Conservation (phyloP, 2,888 invertebrate species). For the Sepioteuthis lessoniana region DNA sequence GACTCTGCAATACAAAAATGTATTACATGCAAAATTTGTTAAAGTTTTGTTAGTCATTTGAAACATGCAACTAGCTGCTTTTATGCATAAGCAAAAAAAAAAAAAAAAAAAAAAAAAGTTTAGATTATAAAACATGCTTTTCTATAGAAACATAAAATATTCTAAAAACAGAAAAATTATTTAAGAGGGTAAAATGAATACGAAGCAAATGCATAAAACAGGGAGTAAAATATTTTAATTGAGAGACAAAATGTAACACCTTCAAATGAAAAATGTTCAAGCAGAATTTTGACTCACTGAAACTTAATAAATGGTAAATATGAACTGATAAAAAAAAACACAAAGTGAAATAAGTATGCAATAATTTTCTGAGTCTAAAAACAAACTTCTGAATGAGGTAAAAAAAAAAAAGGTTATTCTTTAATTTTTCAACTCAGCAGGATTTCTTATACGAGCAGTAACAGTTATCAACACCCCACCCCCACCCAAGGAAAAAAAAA, state of each 20-base stretch:
- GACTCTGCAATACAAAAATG: not conserved
- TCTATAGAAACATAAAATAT: not conserved
- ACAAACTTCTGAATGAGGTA: not conserved
- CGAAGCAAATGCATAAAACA: not conserved
- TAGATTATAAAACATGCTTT: not conserved
- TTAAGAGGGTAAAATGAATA: not conserved
- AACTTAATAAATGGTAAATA: not conserved
- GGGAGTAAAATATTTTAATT: not conserved
- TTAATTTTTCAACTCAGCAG: not conserved
- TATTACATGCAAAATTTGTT: not conserved
- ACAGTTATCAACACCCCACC: no score
- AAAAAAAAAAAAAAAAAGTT: not conserved
- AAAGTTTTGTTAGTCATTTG: not conserved
- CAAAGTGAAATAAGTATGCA: not conserved
- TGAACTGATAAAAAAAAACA: not conserved
- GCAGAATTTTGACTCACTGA: not conserved
- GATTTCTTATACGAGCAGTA: not conserved
- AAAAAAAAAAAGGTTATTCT: not conserved
- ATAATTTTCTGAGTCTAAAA: not conserved
- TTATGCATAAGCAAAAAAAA: not conserved
- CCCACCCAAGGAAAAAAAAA: no score
- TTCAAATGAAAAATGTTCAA: not conserved
- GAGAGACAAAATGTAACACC: not conserved
- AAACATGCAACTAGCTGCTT: not conserved
- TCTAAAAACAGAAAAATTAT: not conserved